These are phyloP conservation scores for Furcula furcula DNA, from an alignment of 2,888 invertebrate species.

Conservation along the genomic window DNA sequence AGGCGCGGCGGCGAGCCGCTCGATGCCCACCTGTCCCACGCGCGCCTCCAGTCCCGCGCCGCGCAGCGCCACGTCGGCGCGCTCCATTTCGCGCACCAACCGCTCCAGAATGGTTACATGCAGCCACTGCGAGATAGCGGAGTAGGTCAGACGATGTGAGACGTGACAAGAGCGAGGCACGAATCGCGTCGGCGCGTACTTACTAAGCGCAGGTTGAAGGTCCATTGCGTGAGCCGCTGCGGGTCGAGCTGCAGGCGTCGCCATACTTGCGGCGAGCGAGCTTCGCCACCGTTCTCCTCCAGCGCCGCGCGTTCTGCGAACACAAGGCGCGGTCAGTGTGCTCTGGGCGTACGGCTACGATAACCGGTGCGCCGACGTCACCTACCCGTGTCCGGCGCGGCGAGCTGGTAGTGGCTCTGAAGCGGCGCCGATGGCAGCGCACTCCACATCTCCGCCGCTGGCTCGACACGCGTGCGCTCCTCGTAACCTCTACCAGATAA, in stretches of 20 bases:
- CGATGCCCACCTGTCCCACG: too few species aligned
- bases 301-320: conserved; percentile 10
- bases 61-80: conserved; percentile 84
- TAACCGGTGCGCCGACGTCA: conserved; percentile 7
- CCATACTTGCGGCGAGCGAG: conserved; percentile 73
- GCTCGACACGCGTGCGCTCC: conserved; percentile 5
- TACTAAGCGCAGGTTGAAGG: conserved; percentile 86
- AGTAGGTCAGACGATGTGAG: background rate
- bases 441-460: conserved; percentile 2
- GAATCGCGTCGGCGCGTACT: too few species aligned
- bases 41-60: conserved; percentile 75
- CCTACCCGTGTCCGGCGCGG: conserved; percentile 37
- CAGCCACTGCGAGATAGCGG: conserved; percentile 85
- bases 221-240: conserved; percentile 87
- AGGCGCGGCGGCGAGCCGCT: too few species aligned
- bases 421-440: conserved; percentile 50
- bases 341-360: conserved; percentile 47
- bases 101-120: conserved; percentile 91
- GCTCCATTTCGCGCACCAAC: conserved; percentile 87
- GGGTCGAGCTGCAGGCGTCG: conserved; percentile 84
- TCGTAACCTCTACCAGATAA: conserved; percentile 13
- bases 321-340: conserved; percentile 17
- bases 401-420: conserved; percentile 72
- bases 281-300: conserved; percentile 8
- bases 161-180: background rate